These are phyloP conservation scores for Arvicanthis niloticus DNA, from an alignment of 2,113 vertebrate species.

Conservation along the genomic window DNA sequence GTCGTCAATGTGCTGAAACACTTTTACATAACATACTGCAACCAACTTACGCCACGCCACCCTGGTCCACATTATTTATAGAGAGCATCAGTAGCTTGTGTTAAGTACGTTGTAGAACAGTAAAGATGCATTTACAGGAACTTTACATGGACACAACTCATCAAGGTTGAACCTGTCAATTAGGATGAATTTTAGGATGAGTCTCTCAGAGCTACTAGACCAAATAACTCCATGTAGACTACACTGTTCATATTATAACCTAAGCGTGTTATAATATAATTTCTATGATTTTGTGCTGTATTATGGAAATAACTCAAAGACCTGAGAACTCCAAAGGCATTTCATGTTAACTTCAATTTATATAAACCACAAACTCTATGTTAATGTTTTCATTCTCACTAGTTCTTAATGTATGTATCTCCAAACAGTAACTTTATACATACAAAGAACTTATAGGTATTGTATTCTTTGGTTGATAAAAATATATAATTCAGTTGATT, in stretches of 20 bases:
- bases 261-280: not conserved
- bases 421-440: not conserved
- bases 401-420: not conserved
- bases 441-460: not conserved
- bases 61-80: not conserved
- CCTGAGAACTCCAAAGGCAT: not conserved
- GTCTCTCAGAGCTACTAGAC: not conserved
- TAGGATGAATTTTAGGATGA: not conserved
- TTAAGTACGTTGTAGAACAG: not conserved
- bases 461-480: conserved; percentile 7
- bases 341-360: conserved; percentile 19
- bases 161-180: not conserved
- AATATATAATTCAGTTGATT: not conserved
- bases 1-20: not conserved
- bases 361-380: not conserved
- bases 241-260: not conserved
- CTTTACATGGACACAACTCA: not conserved
- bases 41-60: not conserved
- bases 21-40: not conserved
- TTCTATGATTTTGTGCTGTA: not conserved
- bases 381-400: not conserved
- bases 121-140: not conserved
- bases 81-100: not conserved
- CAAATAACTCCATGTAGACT: not conserved
- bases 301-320: conserved; percentile 2